Conservation (phyloP, 35 echinoderm and acorn worm genomes). For the Nesometra sesokonis region DNA sequence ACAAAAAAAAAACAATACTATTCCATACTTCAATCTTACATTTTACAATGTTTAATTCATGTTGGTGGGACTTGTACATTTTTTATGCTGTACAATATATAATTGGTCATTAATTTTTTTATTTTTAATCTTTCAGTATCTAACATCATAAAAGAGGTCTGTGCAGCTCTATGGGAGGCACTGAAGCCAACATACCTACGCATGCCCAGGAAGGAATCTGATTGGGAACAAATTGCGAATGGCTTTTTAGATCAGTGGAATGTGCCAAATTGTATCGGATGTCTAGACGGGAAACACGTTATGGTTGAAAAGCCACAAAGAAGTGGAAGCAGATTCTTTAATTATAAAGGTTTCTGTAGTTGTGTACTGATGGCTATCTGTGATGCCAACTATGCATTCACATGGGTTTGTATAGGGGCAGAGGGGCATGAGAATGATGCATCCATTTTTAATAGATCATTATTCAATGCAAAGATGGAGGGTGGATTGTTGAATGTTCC, state of each 20-base stretch:
- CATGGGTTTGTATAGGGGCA: neutral
- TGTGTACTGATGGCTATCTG: slow-evolving; percentile 27
- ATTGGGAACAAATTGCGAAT: slow-evolving; percentile 31
- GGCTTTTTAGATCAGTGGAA: slow-evolving; percentile 30
- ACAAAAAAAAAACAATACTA: too few relatives aligned
- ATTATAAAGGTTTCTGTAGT: slow-evolving; percentile 25
- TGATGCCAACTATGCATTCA: neutral
- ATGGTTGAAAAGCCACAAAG: slow-evolving; percentile 20
- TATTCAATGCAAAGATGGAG: neutral
- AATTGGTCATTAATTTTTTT: too few relatives aligned
- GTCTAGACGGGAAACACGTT: slow-evolving; percentile 44
- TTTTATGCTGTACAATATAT: too few relatives aligned
- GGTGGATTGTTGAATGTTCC: neutral
- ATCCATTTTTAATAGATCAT: neutral
- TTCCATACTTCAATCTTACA: too few relatives aligned
- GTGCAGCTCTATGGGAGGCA: neutral
- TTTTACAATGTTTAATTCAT: too few relatives aligned
- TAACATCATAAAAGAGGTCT: neutral
- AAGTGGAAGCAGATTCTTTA: slow-evolving; percentile 18
- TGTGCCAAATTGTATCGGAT: slow-evolving; percentile 40
- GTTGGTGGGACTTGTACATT: too few relatives aligned
- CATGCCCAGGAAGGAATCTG: neutral
- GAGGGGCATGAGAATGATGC: slow-evolving; percentile 2
- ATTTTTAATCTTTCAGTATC: neutral
- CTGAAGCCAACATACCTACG: neutral